Evolutionary conservation across 2,113 vertebrate species (phyloP).

Genomic region (Hemibagrus wyckioides): DNA sequence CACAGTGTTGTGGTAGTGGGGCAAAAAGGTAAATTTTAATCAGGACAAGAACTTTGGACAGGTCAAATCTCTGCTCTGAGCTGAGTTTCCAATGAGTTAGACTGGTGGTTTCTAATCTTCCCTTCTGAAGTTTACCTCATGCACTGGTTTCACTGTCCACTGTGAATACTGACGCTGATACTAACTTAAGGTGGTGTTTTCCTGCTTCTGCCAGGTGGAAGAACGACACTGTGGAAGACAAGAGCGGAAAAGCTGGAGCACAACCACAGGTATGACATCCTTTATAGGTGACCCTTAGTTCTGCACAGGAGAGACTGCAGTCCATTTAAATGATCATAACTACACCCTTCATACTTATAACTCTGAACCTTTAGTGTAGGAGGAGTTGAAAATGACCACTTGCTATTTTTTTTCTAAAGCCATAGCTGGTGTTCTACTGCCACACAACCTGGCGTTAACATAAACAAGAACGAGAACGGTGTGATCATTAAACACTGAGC

Average conservation of each 20-base stretch:
- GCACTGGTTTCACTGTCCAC: neutral
- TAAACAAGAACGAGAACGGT: neutral
- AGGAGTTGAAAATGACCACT: neutral
- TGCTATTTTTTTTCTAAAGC: neutral
- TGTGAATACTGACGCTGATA: neutral
- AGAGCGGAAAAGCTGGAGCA: neutral
- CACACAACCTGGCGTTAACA: neutral
- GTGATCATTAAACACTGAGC: neutral
- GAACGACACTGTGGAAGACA: neutral
- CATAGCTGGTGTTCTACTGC: neutral
- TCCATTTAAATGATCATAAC: neutral
- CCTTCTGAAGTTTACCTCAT: neutral
- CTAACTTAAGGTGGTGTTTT: neutral
- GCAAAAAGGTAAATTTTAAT: neutral
- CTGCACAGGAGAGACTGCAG: neutral
- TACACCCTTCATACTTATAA: neutral
- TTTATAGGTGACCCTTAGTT: neutral
- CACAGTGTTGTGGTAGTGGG: neutral
- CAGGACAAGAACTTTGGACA: neutral
- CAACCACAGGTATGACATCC: slow-evolving; percentile 6
- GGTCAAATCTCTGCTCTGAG: neutral
- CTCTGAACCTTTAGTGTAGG: neutral
- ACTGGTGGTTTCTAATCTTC: neutral
- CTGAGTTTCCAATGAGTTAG: neutral
- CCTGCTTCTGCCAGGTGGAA: slow-evolving; percentile 13